A percentile compares a stretch with the other conserved stretches of the same genome.
Conservation (phyloP, 2,113 vertebrate species). For the Alethe diademata region DNA sequence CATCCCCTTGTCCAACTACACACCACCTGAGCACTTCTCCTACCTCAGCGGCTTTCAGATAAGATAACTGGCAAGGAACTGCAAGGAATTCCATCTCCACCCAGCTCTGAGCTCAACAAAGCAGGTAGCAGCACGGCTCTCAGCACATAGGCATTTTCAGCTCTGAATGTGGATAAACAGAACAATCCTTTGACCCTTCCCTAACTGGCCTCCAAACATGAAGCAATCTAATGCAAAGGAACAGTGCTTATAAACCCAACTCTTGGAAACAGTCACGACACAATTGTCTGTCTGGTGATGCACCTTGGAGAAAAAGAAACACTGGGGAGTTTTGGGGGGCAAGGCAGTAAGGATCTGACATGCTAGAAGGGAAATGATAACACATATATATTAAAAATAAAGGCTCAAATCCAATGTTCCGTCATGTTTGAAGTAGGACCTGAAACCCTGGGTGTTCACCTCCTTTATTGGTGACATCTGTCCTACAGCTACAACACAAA, state of each 20-base stretch:
- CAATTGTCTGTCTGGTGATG: background rate
- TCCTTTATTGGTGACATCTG: background rate
- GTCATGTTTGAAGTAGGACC: background rate
- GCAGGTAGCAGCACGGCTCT: fast-evolving
- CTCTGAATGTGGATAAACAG: background rate
- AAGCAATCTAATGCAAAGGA: background rate
- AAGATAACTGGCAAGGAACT: background rate
- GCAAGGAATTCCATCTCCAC: background rate
- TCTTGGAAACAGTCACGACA: background rate
- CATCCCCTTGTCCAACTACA: background rate
- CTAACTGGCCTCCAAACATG: background rate
- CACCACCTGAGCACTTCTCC: background rate
- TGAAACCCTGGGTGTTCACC: background rate
- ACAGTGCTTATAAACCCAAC: fast-evolving
- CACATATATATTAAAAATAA: background rate
- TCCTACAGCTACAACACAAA: background rate
- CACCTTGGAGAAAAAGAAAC: background rate
- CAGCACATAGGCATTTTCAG: background rate
- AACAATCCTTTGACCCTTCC: background rate
- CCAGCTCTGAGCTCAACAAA: background rate
- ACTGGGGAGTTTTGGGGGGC: background rate
- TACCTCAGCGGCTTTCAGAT: background rate
- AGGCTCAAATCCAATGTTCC: background rate
- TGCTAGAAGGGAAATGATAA: background rate
- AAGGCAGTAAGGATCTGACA: background rate